phyloP scores from a whole-genome alignment of 2,113 vertebrate species.

The Vulpes lagopus region DNA sequence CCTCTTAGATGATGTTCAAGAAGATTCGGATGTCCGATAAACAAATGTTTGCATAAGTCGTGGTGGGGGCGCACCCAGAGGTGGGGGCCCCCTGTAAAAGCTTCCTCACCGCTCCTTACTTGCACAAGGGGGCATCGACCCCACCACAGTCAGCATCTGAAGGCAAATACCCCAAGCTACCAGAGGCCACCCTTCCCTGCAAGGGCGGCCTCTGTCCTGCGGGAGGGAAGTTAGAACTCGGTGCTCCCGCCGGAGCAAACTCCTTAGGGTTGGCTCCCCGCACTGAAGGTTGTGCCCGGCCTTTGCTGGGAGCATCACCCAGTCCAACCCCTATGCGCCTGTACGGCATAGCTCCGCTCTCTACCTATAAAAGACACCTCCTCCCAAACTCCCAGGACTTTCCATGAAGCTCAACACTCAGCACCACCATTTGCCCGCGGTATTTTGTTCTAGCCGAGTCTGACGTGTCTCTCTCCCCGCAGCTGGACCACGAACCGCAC shows the following conservation, averaged over 20 bases:
- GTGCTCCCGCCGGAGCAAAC: neutral
- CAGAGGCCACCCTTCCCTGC: neutral
- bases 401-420: neutral
- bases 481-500: neutral
- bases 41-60: neutral
- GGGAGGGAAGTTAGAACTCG: neutral
- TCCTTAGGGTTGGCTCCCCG: neutral
- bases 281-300: neutral
- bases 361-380: fast-evolving
- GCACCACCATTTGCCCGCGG: neutral
- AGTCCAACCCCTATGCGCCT: neutral
- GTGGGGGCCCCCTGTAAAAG: fast-evolving
- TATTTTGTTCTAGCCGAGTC: neutral
- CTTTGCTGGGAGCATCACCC: neutral
- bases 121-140: conserved; percentile 43
- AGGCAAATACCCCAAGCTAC: neutral
- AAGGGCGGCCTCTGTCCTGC: neutral
- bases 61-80: no score
- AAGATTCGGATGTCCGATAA: neutral
- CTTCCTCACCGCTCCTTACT: neutral
- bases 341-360: neutral
- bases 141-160: neutral
- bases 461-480: neutral
- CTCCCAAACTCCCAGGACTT: neutral
- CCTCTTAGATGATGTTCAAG: neutral